phyloP scores from a whole-genome alignment of 2,888 invertebrate species.

The Drepanosiphum platanoidis region DNA sequence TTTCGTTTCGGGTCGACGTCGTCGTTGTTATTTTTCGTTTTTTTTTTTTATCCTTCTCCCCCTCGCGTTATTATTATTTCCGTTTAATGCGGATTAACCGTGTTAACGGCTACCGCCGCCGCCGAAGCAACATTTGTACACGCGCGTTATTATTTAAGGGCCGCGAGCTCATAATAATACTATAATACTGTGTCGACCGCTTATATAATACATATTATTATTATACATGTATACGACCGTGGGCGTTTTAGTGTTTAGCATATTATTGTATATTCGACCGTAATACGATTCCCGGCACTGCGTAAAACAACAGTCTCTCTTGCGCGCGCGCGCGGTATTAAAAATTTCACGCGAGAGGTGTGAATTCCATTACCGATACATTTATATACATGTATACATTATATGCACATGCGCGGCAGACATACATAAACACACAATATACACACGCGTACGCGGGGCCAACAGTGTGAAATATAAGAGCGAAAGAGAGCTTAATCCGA shows the following conservation, averaged over 20 bases:
- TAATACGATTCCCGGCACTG: too few relatives aligned
- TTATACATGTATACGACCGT: background rate
- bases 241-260: background rate
- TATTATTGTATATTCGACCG: too few relatives aligned
- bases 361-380: conserved; percentile 31
- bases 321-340: background rate
- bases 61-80: conserved; percentile 39
- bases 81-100: conserved; percentile 56
- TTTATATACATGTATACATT: background rate
- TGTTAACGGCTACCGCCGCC: conserved; percentile 15
- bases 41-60: conserved; percentile 9
- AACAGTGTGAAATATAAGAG: conserved; percentile 22
- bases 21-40: conserved; percentile 40
- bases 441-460: background rate
- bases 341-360: conserved; percentile 21
- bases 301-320: conserved; percentile 18
- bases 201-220: background rate
- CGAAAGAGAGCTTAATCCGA: conserved; percentile 16
- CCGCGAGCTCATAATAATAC: background rate
- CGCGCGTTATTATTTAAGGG: background rate
- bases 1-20: conserved; percentile 40
- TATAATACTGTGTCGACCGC: conserved; percentile 3
- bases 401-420: background rate
- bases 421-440: too few relatives aligned
- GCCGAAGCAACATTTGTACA: background rate